These are phyloP conservation scores for Charanyca ferruginea DNA, from an alignment of 2,888 invertebrate species.

Conservation along the genomic window DNA sequence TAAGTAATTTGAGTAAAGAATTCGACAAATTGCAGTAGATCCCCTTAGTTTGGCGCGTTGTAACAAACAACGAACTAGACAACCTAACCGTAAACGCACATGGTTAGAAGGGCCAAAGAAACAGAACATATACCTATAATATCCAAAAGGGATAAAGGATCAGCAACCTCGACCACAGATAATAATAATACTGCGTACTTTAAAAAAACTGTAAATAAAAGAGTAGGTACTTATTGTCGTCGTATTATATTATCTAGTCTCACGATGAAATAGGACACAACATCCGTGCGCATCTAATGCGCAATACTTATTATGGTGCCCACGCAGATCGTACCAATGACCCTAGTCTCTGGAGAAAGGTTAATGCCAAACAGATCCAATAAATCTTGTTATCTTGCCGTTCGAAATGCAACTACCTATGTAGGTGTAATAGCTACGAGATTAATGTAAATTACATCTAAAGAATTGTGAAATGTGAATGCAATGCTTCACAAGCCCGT, in stretches of 20 bases:
- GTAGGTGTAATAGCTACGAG: background rate
- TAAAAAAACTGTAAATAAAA: background rate
- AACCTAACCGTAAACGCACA: background rate
- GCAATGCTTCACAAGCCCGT: no score
- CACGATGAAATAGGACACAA: constrained; percentile 1
- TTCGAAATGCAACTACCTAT: constrained; percentile 9
- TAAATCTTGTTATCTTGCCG: constrained; percentile 17
- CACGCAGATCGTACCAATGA: constrained; percentile 38
- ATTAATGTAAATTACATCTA: background rate
- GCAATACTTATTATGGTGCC: background rate
- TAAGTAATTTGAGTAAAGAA: constrained; percentile 4
- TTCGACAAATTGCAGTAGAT: background rate
- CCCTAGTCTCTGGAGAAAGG: constrained; percentile 24
- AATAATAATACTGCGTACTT: background rate
- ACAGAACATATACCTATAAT: background rate
- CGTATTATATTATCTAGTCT: background rate
- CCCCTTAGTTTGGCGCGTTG: no score
- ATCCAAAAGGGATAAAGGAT: background rate
- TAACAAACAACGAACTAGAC: no score
- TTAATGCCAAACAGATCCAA: constrained; percentile 13
- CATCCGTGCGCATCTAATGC: background rate
- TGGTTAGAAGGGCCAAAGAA: background rate
- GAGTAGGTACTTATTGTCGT: no score
- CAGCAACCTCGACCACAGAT: background rate
- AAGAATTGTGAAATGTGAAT: constrained; percentile 4